Evolutionary conservation across 2,797 vertebrate genomes (phyloP).

Genomic region (Onychomys torridus): DNA sequence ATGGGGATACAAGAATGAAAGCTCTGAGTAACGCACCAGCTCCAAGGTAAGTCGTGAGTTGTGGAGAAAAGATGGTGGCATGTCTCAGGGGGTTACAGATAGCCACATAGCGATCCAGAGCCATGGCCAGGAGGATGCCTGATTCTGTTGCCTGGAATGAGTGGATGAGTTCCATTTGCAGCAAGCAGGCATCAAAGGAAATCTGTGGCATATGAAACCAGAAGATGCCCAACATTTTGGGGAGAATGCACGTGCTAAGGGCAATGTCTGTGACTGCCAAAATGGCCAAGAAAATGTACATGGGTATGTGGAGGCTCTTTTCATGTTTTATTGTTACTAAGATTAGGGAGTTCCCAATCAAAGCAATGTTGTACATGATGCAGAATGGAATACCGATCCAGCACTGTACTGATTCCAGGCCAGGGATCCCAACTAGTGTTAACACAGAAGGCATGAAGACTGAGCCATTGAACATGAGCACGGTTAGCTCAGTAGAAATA

Average conservation of each 20-base stretch:
- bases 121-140: conserved; percentile 82
- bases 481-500: neutral
- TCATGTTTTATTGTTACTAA: conserved; percentile 68
- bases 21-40: conserved; percentile 73
- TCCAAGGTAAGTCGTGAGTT: conserved; percentile 67
- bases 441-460: conserved; percentile 53
- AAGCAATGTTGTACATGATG: conserved; percentile 42
- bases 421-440: conserved; percentile 62
- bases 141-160: conserved; percentile 71
- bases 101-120: conserved; percentile 85
- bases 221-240: conserved; percentile 83
- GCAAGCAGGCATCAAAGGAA: conserved; percentile 80
- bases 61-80: conserved; percentile 52
- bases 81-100: conserved; percentile 77
- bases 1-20: conserved; percentile 12
- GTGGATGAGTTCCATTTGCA: conserved; percentile 87
- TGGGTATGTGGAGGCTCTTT: conserved; percentile 54
- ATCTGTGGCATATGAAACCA: conserved; percentile 68
- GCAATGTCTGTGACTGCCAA: conserved; percentile 82
- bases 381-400: conserved; percentile 75
- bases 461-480: conserved; percentile 27
- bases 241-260: conserved; percentile 85
- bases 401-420: conserved; percentile 62
- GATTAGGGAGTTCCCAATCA: conserved; percentile 61
- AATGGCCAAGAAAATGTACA: conserved; percentile 67